Conservation (phyloP, 2,888 invertebrate genomes). For the Omphaloscelis lunosa region DNA sequence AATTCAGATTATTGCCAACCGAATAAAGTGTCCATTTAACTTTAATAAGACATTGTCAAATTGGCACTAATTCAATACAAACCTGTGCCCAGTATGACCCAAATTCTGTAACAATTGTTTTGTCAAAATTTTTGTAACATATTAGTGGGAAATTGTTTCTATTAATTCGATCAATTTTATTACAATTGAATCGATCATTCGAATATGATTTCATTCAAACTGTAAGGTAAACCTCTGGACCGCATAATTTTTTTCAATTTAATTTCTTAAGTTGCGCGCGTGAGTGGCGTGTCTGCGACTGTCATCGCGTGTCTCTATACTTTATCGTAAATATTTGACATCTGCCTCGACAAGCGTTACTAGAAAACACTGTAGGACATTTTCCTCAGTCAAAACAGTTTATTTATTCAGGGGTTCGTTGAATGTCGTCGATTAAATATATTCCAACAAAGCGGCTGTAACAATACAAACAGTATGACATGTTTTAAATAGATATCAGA, state of each 20-base stretch:
- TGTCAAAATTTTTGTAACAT: background rate
- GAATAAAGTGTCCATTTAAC: background rate
- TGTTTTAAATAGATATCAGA: background rate
- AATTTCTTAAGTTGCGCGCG: background rate
- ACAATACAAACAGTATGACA: slow-evolving; percentile 16
- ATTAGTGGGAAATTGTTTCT: background rate
- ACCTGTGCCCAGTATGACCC: background rate
- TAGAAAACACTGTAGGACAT: background rate
- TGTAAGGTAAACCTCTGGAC: background rate
- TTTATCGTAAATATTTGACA: slow-evolving; percentile 8
- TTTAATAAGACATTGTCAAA: background rate
- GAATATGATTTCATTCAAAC: background rate
- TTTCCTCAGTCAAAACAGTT: slow-evolving; percentile 19
- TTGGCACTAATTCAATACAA: background rate
- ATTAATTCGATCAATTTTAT: background rate
- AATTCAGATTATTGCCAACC: slow-evolving; percentile 1
- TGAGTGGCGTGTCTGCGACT: slow-evolving; percentile 19
- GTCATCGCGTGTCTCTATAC: background rate
- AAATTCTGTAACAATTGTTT: background rate
- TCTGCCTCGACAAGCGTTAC: slow-evolving; percentile 17
- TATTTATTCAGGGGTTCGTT: background rate
- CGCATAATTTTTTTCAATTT: background rate
- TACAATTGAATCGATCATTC: background rate
- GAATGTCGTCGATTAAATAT: slow-evolving; percentile 13
- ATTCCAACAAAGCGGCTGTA: slow-evolving; percentile 3